Base-by-base conservation (phyloP, 2,113 vertebrate species). In the Xerus inauris region DNA sequence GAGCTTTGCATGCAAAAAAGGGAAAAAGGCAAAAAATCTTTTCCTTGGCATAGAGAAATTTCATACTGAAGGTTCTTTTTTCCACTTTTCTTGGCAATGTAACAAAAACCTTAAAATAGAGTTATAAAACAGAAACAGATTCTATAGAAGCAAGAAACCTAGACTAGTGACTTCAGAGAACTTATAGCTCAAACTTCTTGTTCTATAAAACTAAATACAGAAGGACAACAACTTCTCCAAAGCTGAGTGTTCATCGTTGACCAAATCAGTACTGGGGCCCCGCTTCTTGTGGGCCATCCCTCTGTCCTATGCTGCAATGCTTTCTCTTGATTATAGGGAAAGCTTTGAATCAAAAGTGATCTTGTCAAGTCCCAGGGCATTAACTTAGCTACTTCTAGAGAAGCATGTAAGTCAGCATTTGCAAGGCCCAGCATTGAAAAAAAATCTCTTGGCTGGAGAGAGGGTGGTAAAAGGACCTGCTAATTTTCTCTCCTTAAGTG, bases 41-140 rank as follows among this genome's bases (percentile, higher is more conserved):
- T 96, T 96, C 93, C 86, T 97, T 97, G 96, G 91, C 89, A 96
- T 35, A 62, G 72, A 96, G 69, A 96, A 97, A 97, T 81, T 97
- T 91, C 77, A 97, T 94, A 65, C 94, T 49, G 42, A 88, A 97
- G 83, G 35, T 80, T 91, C 73, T 93, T 95, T 72, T 38, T 30
- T 8, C 3, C 28, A 59, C 49, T 89, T 94, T 87, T 65, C 91
- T 97, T 96, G 96, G 97, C 97, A 97, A 88, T 96, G 91, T 95
- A 95, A 96, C 94, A 96, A 95, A 93, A 67, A 96, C 86, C 83
- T 97, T 97, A 97, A 98, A 98, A 97, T 97, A 97, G 96, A 95
- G 75, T 96, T 96, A 96, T 88, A 94, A 96, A 97, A 97, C 62
- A 95, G 96, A 97, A 97, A 96, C 96, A 95, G 92, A 95, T 86